Evolutionary conservation across 2,113 vertebrate species (phyloP).

Genomic region (Dicrurus megarhynchus): DNA sequence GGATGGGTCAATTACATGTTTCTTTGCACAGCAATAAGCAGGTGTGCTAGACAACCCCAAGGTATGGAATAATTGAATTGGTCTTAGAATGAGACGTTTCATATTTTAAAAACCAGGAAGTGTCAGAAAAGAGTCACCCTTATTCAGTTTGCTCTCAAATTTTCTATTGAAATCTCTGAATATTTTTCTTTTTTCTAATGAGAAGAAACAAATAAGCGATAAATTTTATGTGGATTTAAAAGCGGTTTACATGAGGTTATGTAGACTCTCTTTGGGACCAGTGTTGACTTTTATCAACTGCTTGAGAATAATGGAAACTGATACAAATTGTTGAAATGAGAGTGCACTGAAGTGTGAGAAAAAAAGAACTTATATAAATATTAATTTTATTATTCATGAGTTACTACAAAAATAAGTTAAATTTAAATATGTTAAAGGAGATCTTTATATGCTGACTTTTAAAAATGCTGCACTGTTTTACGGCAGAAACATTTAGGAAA

Average conservation of each 20-base stretch:
- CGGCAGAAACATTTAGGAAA: neutral
- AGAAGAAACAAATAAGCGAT: neutral
- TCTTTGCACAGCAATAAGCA: neutral
- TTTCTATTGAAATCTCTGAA: neutral
- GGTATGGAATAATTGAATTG: neutral
- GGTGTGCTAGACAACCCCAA: neutral
- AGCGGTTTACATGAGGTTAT: neutral
- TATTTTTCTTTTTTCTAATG: neutral
- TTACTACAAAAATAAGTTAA: neutral
- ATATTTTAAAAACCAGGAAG: neutral
- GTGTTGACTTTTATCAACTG: slow-evolving; percentile 15
- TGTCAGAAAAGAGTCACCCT: neutral
- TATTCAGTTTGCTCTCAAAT: neutral
- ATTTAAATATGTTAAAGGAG: neutral
- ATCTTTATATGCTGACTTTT: neutral
- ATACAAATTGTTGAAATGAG: slow-evolving; percentile 1
- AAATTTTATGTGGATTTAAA: neutral
- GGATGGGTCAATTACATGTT: neutral
- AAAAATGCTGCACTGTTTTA: neutral
- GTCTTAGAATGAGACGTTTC: neutral
- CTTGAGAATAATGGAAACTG: neutral
- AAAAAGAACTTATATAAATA: neutral
- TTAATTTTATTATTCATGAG: neutral
- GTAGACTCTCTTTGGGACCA: neutral
- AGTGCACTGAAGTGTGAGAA: neutral